Conservation (phyloP, 2,113 vertebrate genomes). For the Eulemur macaco region DNA sequence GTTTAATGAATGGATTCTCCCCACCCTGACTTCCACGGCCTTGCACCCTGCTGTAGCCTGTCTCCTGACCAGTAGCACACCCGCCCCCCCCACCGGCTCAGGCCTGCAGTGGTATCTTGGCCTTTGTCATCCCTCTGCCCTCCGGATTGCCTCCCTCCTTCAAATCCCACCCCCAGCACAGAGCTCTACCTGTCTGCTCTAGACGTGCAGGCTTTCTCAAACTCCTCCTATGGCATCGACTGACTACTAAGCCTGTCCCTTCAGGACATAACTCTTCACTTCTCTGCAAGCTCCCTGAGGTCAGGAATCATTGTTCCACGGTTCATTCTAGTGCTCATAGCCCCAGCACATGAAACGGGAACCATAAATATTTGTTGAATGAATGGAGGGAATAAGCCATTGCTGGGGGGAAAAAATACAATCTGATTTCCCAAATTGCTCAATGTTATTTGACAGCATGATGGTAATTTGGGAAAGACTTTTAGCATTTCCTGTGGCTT, state of each 20-base stretch:
- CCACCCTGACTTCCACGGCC: not conserved
- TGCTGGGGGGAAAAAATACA: not conserved
- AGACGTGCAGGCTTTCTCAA: not conserved
- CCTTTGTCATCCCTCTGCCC: not conserved
- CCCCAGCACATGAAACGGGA: not conserved
- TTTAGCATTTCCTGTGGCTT: slow-evolving; percentile 27
- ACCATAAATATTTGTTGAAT: not conserved
- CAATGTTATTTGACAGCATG: not conserved
- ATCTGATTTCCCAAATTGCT: slow-evolving; percentile 1
- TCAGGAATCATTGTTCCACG: not conserved
- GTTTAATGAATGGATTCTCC: not conserved
- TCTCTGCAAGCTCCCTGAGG: not conserved
- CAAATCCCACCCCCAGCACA: not conserved
- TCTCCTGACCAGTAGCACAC: not conserved
- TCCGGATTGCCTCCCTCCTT: not conserved
- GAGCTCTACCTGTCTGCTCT: not conserved
- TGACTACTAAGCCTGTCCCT: not conserved
- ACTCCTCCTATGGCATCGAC: no score
- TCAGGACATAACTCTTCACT: not conserved
- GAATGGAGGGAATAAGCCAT: not conserved
- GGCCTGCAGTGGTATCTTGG: not conserved
- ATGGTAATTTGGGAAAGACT: not conserved
- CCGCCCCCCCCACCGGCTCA: no score
- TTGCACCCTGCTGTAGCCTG: not conserved
- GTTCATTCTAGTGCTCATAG: not conserved